Evolutionary conservation across 2,888 invertebrate species (phyloP).

Genomic region (Laspeyria flexula): DNA sequence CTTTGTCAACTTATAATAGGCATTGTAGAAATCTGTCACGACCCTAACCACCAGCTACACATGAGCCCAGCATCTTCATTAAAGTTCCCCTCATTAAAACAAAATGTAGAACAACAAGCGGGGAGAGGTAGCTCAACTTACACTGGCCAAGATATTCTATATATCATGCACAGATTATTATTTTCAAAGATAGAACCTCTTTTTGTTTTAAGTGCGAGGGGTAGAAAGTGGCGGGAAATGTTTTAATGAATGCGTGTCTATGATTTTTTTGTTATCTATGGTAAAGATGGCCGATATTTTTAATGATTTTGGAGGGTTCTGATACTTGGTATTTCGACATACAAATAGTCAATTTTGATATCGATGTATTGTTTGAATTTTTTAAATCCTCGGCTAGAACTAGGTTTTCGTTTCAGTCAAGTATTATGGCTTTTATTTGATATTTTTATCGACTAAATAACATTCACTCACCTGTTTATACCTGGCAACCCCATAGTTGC

Average conservation of each 20-base stretch:
- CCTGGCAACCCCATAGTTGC: no score
- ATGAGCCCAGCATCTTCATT: constrained; percentile 17
- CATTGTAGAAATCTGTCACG: constrained; percentile 65
- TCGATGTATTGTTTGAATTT: no score
- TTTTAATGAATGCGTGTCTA: constrained; percentile 35
- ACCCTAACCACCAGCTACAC: constrained; percentile 14
- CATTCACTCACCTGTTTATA: no score
- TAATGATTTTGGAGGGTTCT: no score
- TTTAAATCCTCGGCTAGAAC: no score
- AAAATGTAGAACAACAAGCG: neutral
- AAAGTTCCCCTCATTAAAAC: constrained; percentile 6
- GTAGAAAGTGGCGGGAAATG: constrained; percentile 29
- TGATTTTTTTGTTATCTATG: constrained; percentile 17
- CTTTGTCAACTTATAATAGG: constrained; percentile 65
- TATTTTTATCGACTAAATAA: no score
- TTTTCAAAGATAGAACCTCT: constrained; percentile 41
- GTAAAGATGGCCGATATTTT: constrained; percentile 2
- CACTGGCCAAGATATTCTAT: constrained; percentile 27
- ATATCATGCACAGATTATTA: constrained; percentile 41
- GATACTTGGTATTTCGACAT: no score
- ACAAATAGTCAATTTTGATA: no score
- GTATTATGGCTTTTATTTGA: no score
- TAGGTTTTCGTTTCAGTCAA: no score
- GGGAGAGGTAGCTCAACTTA: constrained; percentile 9
- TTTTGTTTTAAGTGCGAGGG: constrained; percentile 40